Base-by-base conservation (phyloP, 2,797 vertebrate genomes). In the Urosaurus nigricauda region DNA sequence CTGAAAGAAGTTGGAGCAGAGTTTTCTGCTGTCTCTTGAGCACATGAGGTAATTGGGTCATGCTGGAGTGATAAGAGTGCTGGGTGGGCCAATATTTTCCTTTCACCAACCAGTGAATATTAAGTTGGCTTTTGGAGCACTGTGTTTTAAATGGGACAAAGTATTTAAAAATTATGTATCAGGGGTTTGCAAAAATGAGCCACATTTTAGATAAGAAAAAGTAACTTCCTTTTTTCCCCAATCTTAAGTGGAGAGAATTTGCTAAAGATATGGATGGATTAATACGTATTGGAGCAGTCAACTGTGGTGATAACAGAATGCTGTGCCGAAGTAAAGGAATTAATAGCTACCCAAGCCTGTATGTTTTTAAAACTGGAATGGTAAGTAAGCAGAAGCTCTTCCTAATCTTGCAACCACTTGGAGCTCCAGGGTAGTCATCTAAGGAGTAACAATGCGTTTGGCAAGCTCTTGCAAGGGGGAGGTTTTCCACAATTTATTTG, bases 231-330 rank as follows among this genome's bases (percentile, higher is more conserved):
- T 14, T 35, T 71, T 79, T 87, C 83, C 85, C 83, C 85, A 79
- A 84, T 19, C 91, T 78, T 4, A 89, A 99, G 98, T 99, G 99
- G 99, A 98, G 99, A 93, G 98, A 99, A 75, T 98, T 99, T 97
- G 98, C 99, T 43, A 99, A 98, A 95, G 99, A 99, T 94, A 98
- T 99, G 97, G 98, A 99, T 87, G 98, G 98, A 37, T 97, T 98
- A 87, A 98, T 99, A 91, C 95, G 98, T 84, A 99, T 99, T 17
- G 98, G 98, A 92, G 99, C 99, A 0, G 99, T 99, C 83, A 99
- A 99, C 96, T 99, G 99, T 91, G 98, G 98, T 0, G 99, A 99
- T 95, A 98, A 99, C 82, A 97, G 98, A 92, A 97, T 97, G 93
- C 97, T 99, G 53, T 99, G 99, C 93, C 96, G 98, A 93, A 98